A percentile compares a stretch with the other conserved stretches of the same genome.
Conservation (phyloP, 92 coral and sea anemone species). For the Heliopora coerulea region DNA sequence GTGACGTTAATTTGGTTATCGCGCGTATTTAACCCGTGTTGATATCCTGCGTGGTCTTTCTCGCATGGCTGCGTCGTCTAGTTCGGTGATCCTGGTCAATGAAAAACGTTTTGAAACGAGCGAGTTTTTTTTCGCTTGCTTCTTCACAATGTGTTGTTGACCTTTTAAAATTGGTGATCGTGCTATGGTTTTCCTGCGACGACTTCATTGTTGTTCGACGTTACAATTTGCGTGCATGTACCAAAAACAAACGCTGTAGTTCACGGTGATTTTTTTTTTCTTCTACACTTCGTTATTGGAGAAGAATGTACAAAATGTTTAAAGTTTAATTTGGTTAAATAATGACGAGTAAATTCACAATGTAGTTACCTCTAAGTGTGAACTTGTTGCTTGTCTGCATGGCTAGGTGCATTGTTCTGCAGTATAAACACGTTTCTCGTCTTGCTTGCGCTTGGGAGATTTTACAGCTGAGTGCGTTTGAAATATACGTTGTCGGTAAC, state of each 20-base stretch:
- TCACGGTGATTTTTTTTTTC: neutral
- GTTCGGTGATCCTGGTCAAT: neutral
- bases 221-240: conserved; percentile 35
- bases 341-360: conserved; percentile 19
- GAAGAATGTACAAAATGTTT: conserved; percentile 30
- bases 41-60: neutral
- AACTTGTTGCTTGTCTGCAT: no score
- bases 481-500: no score
- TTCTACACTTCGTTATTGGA: neutral
- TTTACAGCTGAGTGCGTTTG: no score
- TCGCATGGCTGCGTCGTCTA: neutral
- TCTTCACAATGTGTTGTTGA: neutral
- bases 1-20: conserved; percentile 7
- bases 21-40: neutral
- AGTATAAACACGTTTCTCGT: no score
- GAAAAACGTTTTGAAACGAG: neutral
- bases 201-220: neutral
- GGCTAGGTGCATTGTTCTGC: no score
- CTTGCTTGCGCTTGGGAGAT: no score
- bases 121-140: neutral
- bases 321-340: conserved; percentile 38
- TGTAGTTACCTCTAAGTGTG: neutral
- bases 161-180: neutral
- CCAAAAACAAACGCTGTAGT: conserved; percentile 1
- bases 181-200: neutral